Base-by-base conservation (phyloP, 2,888 invertebrate genomes). In the Coleophora deauratella region DNA sequence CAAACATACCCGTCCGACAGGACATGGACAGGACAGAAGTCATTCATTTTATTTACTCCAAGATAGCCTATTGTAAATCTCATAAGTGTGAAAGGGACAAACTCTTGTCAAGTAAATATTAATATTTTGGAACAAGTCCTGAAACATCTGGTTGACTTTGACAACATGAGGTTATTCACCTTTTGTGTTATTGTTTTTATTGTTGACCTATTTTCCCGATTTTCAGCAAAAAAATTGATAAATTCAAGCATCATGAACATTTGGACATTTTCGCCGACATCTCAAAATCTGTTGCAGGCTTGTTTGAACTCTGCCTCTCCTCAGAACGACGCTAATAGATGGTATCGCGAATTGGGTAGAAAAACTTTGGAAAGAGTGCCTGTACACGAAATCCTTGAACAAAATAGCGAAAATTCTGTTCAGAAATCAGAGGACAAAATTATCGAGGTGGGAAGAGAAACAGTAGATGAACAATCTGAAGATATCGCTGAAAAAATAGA, bases 191-290 rank as follows among this genome's bases (percentile, higher is more conserved):
- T 21, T 21, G 3, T 21, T 21, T 21, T 6, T 4, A 3, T 21
- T n/a, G n/a, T n/a, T n/a, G n/a, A n/a, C n/a, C n/a, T 21, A 3
- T 21, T 21, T 21, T 21, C 6, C 6, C 3, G 21, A 21, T 21
- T 21, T 6, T 4, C 6, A 21, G 21, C 21, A 21, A 21, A 6
- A n/a, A n/a, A n/a, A n/a, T n/a, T n/a, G n/a, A n/a, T n/a, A n/a
- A 21, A 21, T 21, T 21, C 6, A 21, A 50, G 12, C 41, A 72
- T 72, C 70, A 52, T 66, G 13, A 50, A 57, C 30, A 50, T 57
- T n/a, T 75, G 72, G 72, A 57, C 45, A 12, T 69, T 71, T 51
- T 62, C 66, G 2, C 54, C 64, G 13, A 52, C 58, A 21, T 62
- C 66, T 9, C 42, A 59, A 30, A 33, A 36, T 3, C 42, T 59